Conservation (phyloP, 2,888 invertebrate species). For the Leptinotarsa juncta region DNA sequence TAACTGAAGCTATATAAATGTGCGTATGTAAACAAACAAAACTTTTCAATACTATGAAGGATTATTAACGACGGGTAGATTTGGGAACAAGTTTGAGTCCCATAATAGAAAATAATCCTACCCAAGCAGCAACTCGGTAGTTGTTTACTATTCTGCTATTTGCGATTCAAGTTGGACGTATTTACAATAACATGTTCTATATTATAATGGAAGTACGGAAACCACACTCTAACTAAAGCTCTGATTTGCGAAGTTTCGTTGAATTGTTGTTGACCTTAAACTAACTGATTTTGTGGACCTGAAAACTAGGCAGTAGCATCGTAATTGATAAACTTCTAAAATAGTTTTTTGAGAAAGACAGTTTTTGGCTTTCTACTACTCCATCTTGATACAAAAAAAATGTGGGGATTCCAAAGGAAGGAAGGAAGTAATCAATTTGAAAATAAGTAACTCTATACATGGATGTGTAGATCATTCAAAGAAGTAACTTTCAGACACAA, state of each 20-base stretch:
- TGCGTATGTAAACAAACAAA: background rate
- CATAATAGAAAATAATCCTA: background rate
- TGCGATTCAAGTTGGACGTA: background rate
- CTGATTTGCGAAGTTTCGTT: background rate
- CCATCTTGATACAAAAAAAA: too few relatives aligned
- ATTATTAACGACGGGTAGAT: background rate
- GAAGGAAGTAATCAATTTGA: too few relatives aligned
- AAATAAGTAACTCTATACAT: too few relatives aligned
- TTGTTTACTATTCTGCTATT: background rate
- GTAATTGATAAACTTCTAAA: background rate
- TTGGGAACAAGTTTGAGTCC: conserved; percentile 2
- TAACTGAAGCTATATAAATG: background rate
- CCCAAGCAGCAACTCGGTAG: background rate
- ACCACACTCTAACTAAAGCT: background rate
- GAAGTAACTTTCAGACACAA: too few relatives aligned
- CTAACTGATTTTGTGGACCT: too few relatives aligned
- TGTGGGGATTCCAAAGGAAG: too few relatives aligned
- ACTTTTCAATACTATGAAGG: background rate
- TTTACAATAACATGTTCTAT: background rate
- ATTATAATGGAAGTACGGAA: background rate
- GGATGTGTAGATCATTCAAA: too few relatives aligned
- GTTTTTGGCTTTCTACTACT: too few relatives aligned
- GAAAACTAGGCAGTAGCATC: too few relatives aligned
- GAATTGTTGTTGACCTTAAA: too few relatives aligned
- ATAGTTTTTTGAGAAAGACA: background rate